Evolutionary conservation across 2,797 vertebrate species (phyloP), one percentile per base, ranked within the genome.

Genomic region (Chaunax sp.): DNA sequence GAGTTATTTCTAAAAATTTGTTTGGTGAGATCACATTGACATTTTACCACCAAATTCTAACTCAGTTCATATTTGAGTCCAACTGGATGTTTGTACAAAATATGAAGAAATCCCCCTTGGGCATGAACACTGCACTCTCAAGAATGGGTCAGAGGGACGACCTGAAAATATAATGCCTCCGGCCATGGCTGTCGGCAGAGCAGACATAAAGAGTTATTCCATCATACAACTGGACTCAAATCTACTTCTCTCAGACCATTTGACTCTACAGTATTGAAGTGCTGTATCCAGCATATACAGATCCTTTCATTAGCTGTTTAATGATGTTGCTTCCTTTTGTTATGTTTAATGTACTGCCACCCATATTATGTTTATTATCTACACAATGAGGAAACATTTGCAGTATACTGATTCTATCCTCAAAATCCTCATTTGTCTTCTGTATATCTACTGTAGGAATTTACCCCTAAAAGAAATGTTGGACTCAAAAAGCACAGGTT

Each of bases 261-360:
- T 30, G 25, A 9, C 28, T 54, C 23, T 33, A 23, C 3, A 49
- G n/a, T 60, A 56, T 7, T 22, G n/a, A 57, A 68, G 37, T 6
- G 38, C n/a, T 40, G n/a, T 8, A 41, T 44, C 15, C 22, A 47
- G 18, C 6, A 2, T 44, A 10, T 58, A 15, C 9, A 30, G 52
- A 16, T 56, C 26, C 47, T 59, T 59, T 43, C 38, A 66, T 68
- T 38, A 53, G 13, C 22, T 64, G 23, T 49, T 67, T 62, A 71
- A 68, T 0, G 28, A 55, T 59, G 49, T 49, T 40, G 16, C 6
- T 8, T 52, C 49, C 20, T 41, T 46, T 20, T 35, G 25, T n/a
- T 20, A 18, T 61, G 52, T 46, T 40, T 52, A 64, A 38, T 40
- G 26, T 33, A 37, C 30, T 33, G 23, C 20, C 26, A n/a, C 22